Evolutionary conservation across 2,113 vertebrate genomes (phyloP), one percentile per base, ranked within the genome.

Genomic region (Odontesthes bonariensis): DNA sequence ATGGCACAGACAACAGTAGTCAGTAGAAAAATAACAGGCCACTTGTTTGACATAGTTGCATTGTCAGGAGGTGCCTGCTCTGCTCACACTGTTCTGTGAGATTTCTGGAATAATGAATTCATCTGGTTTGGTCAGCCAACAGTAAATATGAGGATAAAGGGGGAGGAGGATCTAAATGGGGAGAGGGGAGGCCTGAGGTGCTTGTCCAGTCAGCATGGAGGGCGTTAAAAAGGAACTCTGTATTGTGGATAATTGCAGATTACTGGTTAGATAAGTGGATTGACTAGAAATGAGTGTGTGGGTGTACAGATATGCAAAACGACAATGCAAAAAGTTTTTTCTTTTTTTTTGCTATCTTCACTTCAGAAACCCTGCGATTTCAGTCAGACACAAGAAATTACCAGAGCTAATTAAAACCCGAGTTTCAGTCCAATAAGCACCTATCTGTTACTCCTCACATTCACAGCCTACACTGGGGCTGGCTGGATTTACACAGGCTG

Each of bases 261-360:
- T 83, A 86, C 35, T 73, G 82, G 70, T 75, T 64, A 55, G 79
- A 83, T 91, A 86, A 91, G 82, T 75, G 75, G 88, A 90, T 88
- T 88, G 62, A 69, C 68, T 65, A 65, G 56, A 81, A 87, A 57
- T 49, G 10, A 81, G 38, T 44, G 40, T 32, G 51, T 17, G 61
- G 12, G n/a, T 27, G 65, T 60, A 31, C 52, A 75, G 38, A 72
- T 79, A 77, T 61, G 67, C 60, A 77, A 70, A 90, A 71, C 63
- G 77, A 78, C 42, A 70, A 17, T 16, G 13, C 42, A 44, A 44
- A 14, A 13, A 49, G 7, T 19, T 49, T 19, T 5, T 16, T 49
- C 6, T 4, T 49, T 19, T 47, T n/a, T 49, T 17, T 17, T 17
- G 14, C 1, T 12, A 16, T 22, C 8, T 42, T 42, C 22, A 61